phyloP scores from a whole-genome alignment of 2,888 invertebrate species.

The Ametastegia equiseti region DNA sequence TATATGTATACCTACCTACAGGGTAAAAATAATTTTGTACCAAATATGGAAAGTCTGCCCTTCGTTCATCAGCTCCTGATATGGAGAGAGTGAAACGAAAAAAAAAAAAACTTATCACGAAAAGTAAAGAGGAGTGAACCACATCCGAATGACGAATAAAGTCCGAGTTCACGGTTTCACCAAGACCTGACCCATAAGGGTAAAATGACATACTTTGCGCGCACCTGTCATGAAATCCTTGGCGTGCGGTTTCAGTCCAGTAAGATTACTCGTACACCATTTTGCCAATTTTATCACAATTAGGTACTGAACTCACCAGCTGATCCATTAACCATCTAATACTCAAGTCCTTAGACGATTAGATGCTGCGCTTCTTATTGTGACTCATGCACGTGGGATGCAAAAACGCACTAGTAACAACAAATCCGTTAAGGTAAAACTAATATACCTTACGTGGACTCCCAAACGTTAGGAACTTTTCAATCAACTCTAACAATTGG shows the following conservation, averaged over 20 bases:
- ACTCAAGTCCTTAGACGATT: not conserved
- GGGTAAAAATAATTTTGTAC: too few relatives aligned
- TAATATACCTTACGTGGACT: too few relatives aligned
- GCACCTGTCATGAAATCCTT: slow-evolving; percentile 18
- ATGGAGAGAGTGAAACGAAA: too few relatives aligned
- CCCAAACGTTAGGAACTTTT: not conserved
- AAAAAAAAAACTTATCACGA: not conserved
- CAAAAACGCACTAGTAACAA: not conserved
- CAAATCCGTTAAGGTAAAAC: not conserved
- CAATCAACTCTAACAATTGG: not conserved
- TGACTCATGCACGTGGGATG: not conserved
- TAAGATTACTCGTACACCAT: not conserved
- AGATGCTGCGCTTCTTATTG: not conserved
- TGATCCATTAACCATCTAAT: not conserved
- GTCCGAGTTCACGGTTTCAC: not conserved
- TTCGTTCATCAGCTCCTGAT: too few relatives aligned
- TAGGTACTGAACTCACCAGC: not conserved
- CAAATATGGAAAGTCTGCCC: too few relatives aligned
- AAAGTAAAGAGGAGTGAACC: too few relatives aligned
- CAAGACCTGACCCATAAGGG: slow-evolving; percentile 30
- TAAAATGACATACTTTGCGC: slow-evolving; percentile 24
- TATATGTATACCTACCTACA: too few relatives aligned
- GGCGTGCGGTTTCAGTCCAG: slow-evolving; percentile 4
- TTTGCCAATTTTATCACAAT: not conserved
- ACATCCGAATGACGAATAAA: not conserved